Evolutionary conservation across 2,888 invertebrate species (phyloP), one percentile per base, ranked within the genome.

Genomic region (Ypsolopha sequella): DNA sequence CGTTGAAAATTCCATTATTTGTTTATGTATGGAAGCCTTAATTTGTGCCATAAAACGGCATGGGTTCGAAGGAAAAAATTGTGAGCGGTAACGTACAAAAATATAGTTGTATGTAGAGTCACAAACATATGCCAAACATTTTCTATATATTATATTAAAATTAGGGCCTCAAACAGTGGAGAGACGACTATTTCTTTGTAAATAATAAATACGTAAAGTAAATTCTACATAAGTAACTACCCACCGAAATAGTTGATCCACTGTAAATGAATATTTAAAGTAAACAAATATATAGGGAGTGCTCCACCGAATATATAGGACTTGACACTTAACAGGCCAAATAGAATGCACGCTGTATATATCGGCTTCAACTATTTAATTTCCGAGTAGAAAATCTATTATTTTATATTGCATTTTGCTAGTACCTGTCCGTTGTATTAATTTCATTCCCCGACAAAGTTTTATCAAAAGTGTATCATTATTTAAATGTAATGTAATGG

Each of bases 91-190:
- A 73, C 76, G 80, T 80, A 79, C 79, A 80, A 79, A 75, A 47
- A 43, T 43, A 68, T 79, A 78, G 74, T 67, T 70, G 68, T 74
- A 76, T 75, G 72, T 66, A 65, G 70, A 82, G 85, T 85, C 85
- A 86, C 85, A 86, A 85, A 82, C 75, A 77, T 71, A 86, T 84
- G 80, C 84, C 85, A 85, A 85, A 85, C 84, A 73, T 71, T 75
- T 63, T 70, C 41, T 68, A 69, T 69, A 67, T 72, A 61, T 69
- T 36, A 48, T 41, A 36, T 14, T 36, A 48, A 49, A 61, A 76
- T 76, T 68, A 71, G 68, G 66, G 62, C 65, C 60, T 70, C 70
- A 62, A 58, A 52, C 58, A 59, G 62, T 63, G 62, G 63, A 54
- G 64, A 66, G 67, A 24, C 4, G 24, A 66, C 70, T 71, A 72